phyloP scores from a whole-genome alignment of 2,797 vertebrate species.

The Sebastes variabilis region DNA sequence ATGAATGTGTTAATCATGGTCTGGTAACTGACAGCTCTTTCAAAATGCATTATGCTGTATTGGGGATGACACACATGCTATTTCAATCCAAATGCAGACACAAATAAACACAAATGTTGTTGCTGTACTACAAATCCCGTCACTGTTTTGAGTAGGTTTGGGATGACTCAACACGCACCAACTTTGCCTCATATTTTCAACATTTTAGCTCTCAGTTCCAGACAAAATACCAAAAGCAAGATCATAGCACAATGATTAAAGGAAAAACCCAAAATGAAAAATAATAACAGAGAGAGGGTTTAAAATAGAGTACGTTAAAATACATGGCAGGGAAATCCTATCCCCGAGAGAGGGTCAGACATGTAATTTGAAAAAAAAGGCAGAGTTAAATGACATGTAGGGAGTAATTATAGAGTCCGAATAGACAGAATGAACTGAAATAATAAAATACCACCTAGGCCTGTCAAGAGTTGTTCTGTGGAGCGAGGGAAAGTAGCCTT shows the following conservation, averaged over 20 bases:
- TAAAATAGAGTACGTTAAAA: conserved; percentile 84
- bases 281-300: conserved; percentile 84
- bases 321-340: conserved; percentile 82
- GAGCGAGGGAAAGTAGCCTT: conserved; percentile 68
- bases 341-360: conserved; percentile 76
- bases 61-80: not conserved
- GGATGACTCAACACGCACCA: conserved; percentile 6
- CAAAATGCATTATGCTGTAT: not conserved
- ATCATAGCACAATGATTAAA: conserved; percentile 78
- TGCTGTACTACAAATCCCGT: not conserved
- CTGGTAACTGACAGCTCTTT: not conserved
- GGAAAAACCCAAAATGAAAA: conserved; percentile 84
- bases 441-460: conserved; percentile 84
- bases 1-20: not conserved
- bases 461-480: conserved; percentile 72
- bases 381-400: conserved; percentile 78
- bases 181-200: conserved; percentile 57
- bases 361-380: conserved; percentile 80
- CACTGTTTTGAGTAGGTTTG: not conserved
- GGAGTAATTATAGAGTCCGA: conserved; percentile 84
- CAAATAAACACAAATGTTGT: conserved; percentile 5
- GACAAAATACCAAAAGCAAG: conserved; percentile 76
- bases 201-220: conserved; percentile 65
- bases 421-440: conserved; percentile 82
- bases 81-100: not conserved